Conservation (phyloP, 2,113 vertebrate species). For the Melanotaenia duboulayi region DNA sequence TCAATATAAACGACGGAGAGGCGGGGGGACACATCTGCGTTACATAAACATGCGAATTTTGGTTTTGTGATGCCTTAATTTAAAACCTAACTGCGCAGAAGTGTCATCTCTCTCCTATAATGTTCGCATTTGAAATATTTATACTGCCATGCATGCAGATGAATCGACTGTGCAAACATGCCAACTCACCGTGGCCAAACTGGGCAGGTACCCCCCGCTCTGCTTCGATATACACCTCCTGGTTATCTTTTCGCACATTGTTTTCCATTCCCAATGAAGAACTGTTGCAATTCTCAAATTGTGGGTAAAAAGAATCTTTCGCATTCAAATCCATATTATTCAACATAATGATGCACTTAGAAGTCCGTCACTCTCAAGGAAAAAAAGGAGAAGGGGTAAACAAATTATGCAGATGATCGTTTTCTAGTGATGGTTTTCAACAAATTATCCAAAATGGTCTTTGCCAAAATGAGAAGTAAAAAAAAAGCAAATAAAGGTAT, state of each 20-base stretch:
- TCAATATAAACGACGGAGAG: conserved; percentile 25
- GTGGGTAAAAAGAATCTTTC: conserved; percentile 89
- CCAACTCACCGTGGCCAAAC: conserved; percentile 86
- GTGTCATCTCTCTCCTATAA: not conserved
- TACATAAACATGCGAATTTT: conserved; percentile 76
- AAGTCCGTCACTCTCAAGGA: conserved; percentile 73
- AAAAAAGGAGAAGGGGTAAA: conserved; percentile 43
- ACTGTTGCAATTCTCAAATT: conserved; percentile 88
- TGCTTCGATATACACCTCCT: conserved; percentile 82
- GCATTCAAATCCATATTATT: conserved; percentile 94
- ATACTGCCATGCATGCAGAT: conserved; percentile 40
- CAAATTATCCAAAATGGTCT: conserved; percentile 73
- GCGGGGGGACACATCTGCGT: conserved; percentile 35
- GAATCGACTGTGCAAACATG: conserved; percentile 45
- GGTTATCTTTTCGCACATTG: conserved; percentile 77
- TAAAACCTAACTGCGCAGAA: conserved; percentile 5
- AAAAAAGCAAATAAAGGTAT: conserved; percentile 71
- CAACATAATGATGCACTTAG: conserved; percentile 85
- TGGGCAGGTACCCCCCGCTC: conserved; percentile 81
- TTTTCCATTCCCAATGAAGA: conserved; percentile 81
- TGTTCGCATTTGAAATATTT: conserved; percentile 9
- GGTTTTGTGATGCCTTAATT: conserved; percentile 12
- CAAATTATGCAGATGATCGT: conserved; percentile 45
- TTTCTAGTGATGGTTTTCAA: conserved; percentile 58
- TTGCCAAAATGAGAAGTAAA: conserved; percentile 59